Percentiles rank a stretch among this genome's conserved stretches.
phyloP scores from a whole-genome alignment of 2,113 vertebrate genomes.

The Lophius piscatorius region DNA sequence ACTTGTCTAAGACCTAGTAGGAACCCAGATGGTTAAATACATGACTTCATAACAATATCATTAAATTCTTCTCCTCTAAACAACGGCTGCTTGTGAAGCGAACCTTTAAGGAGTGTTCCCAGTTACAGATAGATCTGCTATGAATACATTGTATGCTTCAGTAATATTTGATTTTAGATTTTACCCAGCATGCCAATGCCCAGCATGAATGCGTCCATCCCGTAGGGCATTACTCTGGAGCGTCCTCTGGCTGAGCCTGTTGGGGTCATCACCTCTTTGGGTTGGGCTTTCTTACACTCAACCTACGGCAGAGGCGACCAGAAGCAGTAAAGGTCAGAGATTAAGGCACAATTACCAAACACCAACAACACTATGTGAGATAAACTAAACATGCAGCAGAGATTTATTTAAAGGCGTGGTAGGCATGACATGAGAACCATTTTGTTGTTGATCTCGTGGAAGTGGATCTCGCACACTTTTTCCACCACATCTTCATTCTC shows the following conservation, averaged over 20 bases:
- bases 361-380: neutral
- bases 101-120: neutral
- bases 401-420: no score
- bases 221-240: slow-evolving; percentile 97
- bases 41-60: no score
- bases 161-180: slow-evolving; percentile 17
- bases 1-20: no score
- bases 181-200: slow-evolving; percentile 99
- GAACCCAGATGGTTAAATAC: no score
- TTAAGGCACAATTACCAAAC: neutral
- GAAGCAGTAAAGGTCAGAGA: neutral
- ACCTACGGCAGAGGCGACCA: slow-evolving; percentile 80
- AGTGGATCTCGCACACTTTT: slow-evolving; percentile 99
- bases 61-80: no score
- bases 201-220: slow-evolving; percentile 99
- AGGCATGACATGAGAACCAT: slow-evolving; percentile 81
- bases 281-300: slow-evolving; percentile 99
- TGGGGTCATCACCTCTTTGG: slow-evolving; percentile 99
- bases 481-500: slow-evolving; percentile 98
- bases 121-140: neutral
- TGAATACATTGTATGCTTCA: neutral
- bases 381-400: neutral
- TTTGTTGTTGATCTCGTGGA: slow-evolving; percentile 99
- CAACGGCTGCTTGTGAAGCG: no score
- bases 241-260: slow-evolving; percentile 93